Base-by-base conservation (phyloP, 2,888 invertebrate genomes). In the Tanytarsus gracilentus region DNA sequence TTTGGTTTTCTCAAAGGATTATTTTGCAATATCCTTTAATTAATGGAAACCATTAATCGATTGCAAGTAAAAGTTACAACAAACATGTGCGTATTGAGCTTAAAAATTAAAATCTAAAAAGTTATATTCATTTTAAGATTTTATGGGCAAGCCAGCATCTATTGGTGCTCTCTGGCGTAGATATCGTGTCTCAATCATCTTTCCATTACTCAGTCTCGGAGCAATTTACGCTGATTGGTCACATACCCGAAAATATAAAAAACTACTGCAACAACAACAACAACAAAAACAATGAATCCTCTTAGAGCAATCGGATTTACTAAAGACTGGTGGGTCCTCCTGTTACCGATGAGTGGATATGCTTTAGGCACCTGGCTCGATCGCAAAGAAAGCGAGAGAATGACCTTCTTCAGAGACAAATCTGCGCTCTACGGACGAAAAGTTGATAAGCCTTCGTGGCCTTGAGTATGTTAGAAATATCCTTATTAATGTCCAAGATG, bases 381-480 rank as follows among this genome's bases (percentile, higher is more conserved):
- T 68, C 72, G 74, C 4, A 76, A 79, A 65, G 88, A 90, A 74
- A 84, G 84, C 0, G 76, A 84, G 62, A 78, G 88, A 61, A 81
- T 88, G 82, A 77, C 78, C 0, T 73, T 72, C 65, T 92, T 84
- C 70, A 78, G 90, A 62, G 91, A 92, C 69, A 89, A 85, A 70
- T 89, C 89, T 67, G 80, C 83, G 52, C 73, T 92, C 36, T 92
- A 84, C 69, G 87, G 86, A 21, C 78, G 84, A 62, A 78, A 80
- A 64, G 85, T 82, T 6, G 83, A 85, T 62, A 69, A 76, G 65
- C 90, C 89, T 61, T 80, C 85, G 9, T 91, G 90, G 91, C 84
- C 84, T 39, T 80, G 67, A 77, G 39, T 16, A 14, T 18, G 11
- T 14, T n/a, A 7, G 25, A 26, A 11, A 11, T 30, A 27, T 21